phyloP scores from a whole-genome alignment of 2,797 vertebrate species.

The Sebastes jordani region DNA sequence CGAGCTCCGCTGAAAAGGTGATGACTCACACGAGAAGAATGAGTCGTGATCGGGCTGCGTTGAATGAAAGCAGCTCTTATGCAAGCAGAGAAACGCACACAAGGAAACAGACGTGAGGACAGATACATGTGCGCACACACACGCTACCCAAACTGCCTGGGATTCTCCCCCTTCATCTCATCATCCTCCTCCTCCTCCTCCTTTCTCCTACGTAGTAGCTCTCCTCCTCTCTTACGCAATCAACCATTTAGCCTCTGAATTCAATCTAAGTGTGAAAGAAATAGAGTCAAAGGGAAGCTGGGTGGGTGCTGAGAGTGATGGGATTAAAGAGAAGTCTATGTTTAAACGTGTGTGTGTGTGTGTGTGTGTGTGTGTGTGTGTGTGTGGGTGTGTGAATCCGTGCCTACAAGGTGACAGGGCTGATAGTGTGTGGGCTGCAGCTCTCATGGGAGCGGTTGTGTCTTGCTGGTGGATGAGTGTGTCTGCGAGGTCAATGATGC shows the following conservation, averaged over 20 bases:
- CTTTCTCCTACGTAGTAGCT: neutral
- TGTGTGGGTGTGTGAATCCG: neutral
- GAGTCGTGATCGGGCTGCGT: conserved; percentile 59
- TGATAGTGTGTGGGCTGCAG: conserved; percentile 49
- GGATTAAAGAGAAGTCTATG: conserved; percentile 30
- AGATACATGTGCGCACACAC: neutral
- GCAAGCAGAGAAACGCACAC: conserved; percentile 32
- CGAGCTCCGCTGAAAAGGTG: conserved; percentile 32
- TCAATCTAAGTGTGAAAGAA: conserved; percentile 36
- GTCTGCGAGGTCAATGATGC: conserved; percentile 55
- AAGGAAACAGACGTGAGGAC: neutral
- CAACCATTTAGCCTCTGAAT: conserved; percentile 34
- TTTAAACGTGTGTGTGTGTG: neutral
- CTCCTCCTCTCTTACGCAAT: conserved; percentile 53
- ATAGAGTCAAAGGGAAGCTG: neutral
- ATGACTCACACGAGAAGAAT: conserved; percentile 66
- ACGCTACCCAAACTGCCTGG: neutral
- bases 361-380: neutral
- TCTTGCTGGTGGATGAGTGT: conserved; percentile 45
- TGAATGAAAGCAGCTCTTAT: conserved; percentile 65
- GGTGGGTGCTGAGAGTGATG: conserved; percentile 12
- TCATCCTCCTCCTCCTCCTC: neutral
- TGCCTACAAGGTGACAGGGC: conserved; percentile 50
- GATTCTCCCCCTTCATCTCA: conserved; percentile 12
- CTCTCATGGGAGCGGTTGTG: conserved; percentile 39